Percentiles rank a stretch among this genome's conserved stretches.
phyloP scores from a whole-genome alignment of 2,113 vertebrate species.

The Motacilla tschutschensis region DNA sequence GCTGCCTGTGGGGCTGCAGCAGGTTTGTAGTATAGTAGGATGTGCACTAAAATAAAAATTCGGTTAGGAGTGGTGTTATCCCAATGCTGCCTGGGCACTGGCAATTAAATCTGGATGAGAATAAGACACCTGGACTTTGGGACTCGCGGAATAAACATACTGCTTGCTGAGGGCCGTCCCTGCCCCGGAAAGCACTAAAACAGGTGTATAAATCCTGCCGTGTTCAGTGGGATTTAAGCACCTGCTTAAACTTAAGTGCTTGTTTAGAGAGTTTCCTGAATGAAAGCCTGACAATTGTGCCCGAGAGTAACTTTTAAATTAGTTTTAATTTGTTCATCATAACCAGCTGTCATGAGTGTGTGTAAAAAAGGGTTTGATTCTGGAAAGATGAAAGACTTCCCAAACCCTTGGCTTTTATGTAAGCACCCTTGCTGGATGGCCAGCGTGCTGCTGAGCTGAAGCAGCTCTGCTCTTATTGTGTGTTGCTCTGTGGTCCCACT shows the following conservation, averaged over 20 bases:
- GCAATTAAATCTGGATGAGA: not conserved
- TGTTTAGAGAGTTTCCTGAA: slow-evolving; percentile 40
- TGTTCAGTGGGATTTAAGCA: slow-evolving; percentile 35
- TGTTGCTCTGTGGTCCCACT: not conserved
- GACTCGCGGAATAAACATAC: not conserved
- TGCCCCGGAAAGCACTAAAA: slow-evolving; percentile 4
- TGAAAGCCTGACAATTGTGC: slow-evolving; percentile 34
- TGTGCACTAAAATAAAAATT: not conserved
- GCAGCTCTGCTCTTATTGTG: not conserved
- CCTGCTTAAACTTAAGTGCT: slow-evolving; percentile 51
- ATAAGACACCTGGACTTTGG: slow-evolving; percentile 7
- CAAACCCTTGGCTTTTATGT: not conserved
- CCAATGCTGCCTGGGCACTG: not conserved
- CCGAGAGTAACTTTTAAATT: slow-evolving; percentile 45
- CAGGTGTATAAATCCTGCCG: slow-evolving; percentile 28
- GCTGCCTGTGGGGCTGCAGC: not conserved
- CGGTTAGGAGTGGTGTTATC: not conserved
- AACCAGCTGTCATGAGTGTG: slow-evolving; percentile 25
- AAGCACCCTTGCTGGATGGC: not conserved
- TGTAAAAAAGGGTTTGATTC: slow-evolving; percentile 29
- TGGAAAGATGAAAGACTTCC: not conserved
- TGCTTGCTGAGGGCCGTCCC: not conserved
- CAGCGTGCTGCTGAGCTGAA: not conserved
- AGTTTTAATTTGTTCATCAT: slow-evolving; percentile 50
- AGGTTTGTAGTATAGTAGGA: not conserved